Evolutionary conservation across 2,797 vertebrate genomes (phyloP), one percentile per base, ranked within the genome.

Genomic region (Enteromius trimaculatus): DNA sequence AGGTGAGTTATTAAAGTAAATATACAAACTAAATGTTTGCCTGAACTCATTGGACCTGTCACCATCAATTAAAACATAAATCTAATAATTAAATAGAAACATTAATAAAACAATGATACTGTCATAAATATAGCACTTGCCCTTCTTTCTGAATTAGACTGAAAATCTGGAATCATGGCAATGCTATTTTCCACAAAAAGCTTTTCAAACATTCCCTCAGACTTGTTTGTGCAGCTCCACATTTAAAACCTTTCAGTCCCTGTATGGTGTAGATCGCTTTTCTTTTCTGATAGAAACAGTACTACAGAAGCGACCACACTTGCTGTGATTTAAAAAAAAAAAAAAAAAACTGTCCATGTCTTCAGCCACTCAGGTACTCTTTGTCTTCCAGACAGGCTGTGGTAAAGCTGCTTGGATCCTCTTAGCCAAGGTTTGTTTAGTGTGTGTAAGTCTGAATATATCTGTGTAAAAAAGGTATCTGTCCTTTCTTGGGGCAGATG

Each of bases 331-430:
- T 72, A 37, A 37, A 37, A 39, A 37, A 29, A 29, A 29, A 29
- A 29, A 29, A 34, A 34, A 81, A 58, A 82, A 75, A 82, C 70
- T 74, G 39, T 37, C 58, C 58, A 23, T 81, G 80, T 81, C 80
- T 74, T 14, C 69, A 75, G 60, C 44, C 60, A 62, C n/a, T 16
- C 29, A 42, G 62, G 58, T 82, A 66, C 80, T 75, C 71, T 82
- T 55, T 66, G 60, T 82, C 60, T 76, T 75, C 53, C 31, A 82
- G 71, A 82, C 71, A 82, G 71, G n/a, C 47, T 62, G 70, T 6
- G 16, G 44, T 65, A 66, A 66, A 82, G 47, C 80, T 82, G 70
- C 75, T 64, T 42, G 60, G 71, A 65, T 55, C 71, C 80, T 75
- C 60, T 82, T 44, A 23, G 42, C 42, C 44, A 64, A 19, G 58